Percentiles rank a stretch among this genome's conserved stretches.
phyloP scores from a whole-genome alignment of 2,797 vertebrate species.

The Chromis chromis region DNA sequence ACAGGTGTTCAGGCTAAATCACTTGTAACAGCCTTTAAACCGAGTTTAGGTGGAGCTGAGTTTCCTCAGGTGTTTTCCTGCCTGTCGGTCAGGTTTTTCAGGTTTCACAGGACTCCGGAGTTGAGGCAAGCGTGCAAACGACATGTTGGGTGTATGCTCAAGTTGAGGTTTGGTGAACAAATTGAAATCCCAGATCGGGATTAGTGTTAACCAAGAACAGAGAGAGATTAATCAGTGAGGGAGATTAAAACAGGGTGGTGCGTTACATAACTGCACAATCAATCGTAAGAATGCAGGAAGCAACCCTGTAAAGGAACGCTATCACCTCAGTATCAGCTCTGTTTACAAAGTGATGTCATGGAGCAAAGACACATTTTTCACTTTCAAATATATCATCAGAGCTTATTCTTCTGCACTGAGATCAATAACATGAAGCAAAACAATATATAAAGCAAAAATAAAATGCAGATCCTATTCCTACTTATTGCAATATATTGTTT shows the following conservation, averaged over 20 bases:
- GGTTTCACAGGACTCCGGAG: slow-evolving; percentile 35
- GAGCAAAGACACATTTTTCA: background rate
- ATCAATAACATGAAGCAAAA: no score
- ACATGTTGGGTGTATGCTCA: background rate
- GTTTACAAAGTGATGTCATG: background rate
- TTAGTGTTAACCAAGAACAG: no score
- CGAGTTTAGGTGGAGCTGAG: slow-evolving; percentile 41
- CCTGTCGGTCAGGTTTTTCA: slow-evolving; percentile 72
- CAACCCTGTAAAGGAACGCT: background rate
- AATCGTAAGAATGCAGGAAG: background rate
- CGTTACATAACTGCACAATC: no score
- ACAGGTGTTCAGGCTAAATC: slow-evolving; percentile 27
- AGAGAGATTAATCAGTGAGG: no score
- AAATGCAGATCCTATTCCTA: no score
- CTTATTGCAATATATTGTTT: no score
- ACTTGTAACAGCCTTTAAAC: slow-evolving; percentile 4
- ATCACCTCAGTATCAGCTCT: background rate
- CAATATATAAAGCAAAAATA: no score
- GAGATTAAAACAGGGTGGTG: no score
- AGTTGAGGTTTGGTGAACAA: background rate
- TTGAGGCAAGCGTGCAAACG: slow-evolving; percentile 8
- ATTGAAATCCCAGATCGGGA: no score
- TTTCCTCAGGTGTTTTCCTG: slow-evolving; percentile 51
- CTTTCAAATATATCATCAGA: background rate
- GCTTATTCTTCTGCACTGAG: no score